phyloP scores from a whole-genome alignment of 2,113 vertebrate species.

The Microcebus griseorufus region DNA sequence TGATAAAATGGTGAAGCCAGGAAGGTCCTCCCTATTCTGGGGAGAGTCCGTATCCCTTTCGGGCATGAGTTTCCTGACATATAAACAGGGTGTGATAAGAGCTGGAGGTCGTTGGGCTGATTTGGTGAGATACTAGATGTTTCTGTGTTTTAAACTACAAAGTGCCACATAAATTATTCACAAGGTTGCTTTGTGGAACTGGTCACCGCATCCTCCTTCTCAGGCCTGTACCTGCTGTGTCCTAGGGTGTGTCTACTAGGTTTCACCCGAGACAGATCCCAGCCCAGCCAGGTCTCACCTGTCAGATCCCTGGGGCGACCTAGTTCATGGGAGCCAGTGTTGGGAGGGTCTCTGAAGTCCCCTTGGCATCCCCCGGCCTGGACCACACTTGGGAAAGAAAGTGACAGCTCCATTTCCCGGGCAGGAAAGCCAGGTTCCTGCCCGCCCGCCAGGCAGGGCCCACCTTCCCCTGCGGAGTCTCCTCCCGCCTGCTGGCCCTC shows the following conservation, averaged over 20 bases:
- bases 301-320: background rate
- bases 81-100: background rate
- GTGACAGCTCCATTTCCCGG: background rate
- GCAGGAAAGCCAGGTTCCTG: background rate
- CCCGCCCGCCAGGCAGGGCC: background rate
- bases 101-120: background rate
- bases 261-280: background rate
- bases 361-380: fast-evolving
- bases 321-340: background rate
- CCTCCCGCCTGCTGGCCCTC: fast-evolving
- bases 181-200: background rate
- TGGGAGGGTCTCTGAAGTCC: background rate
- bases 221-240: no score
- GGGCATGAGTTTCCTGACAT: background rate
- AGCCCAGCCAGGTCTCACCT: background rate
- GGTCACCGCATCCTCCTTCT: background rate
- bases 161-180: background rate
- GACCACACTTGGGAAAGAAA: background rate
- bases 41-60: background rate
- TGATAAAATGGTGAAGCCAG: background rate
- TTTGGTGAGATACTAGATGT: background rate
- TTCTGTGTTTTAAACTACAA: background rate
- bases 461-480: no score
- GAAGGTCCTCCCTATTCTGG: background rate
- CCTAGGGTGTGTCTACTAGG: no score